Base-by-base conservation (phyloP, 2,888 invertebrate genomes). In the Antitype chi region DNA sequence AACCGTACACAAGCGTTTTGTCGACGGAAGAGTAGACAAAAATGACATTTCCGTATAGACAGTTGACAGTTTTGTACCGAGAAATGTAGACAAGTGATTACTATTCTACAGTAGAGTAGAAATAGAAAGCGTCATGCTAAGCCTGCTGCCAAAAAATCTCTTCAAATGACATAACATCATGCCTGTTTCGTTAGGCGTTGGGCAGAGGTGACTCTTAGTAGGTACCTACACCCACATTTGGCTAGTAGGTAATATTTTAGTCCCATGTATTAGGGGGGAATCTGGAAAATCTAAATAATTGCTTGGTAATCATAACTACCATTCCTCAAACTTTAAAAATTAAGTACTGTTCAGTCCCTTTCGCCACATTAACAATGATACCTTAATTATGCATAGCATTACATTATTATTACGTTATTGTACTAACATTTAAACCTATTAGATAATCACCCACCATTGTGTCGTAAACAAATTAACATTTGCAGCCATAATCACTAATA, bases 361-460 rank as follows among this genome's bases (percentile, higher is more conserved):
- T 64, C 49, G n/a, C 55, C 67, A 70, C 57, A 52, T 62, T 66
- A 15, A 69, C 55, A 68, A 64, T 13, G 23, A 74, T 38, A 49
- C n/a, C 43, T 17, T 55, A 67, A 64, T 57, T 76, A 78, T 77
- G 38, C 55, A 63, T 32, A 55, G 1, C 1, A 55, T 73, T 55
- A 32, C 25, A 70, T 66, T 66, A 73, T 28, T 43, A 75, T 84
- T 84, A 84, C 76, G 59, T 62, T 68, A 81, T 28, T 47, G 55
- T 11, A 52, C 25, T 73, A 74, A 38, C 47, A 80, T 80, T 75
- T 63, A 75, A 63, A 70, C 23, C 60, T 79, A 81, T 85, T 78
- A 84, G 60, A 84, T 78, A 86, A 86, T 84, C 70, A 57, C 25
- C 32, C 43, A 69, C 63, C 60, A 78, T 76, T 80, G 63, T 81